phyloP scores from a whole-genome alignment of 2,113 vertebrate genomes.

The Corythornis madagascariensis region DNA sequence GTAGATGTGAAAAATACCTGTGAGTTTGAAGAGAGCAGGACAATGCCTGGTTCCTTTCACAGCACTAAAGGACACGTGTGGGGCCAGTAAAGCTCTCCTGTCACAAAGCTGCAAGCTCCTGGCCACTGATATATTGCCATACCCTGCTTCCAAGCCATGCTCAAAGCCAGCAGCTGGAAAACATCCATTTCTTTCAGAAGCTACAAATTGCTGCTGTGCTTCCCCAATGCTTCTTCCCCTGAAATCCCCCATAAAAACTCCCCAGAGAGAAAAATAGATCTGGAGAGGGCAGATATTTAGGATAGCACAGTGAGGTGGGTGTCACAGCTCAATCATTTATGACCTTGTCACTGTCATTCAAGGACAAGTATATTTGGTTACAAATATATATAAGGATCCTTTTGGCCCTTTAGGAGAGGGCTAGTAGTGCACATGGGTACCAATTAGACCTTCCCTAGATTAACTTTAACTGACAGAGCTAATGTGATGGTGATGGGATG shows the following conservation, averaged over 20 bases:
- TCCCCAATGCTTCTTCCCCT: not conserved
- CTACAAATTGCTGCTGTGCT: not conserved
- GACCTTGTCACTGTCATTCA: not conserved
- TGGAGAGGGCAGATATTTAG: not conserved
- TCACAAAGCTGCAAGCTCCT: not conserved
- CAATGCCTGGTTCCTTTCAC: not conserved
- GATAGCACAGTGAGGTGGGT: not conserved
- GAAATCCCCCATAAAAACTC: not conserved
- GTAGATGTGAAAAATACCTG: not conserved
- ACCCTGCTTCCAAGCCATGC: not conserved
- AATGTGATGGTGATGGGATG: not conserved
- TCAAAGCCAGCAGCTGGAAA: not conserved
- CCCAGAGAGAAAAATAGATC: not conserved
- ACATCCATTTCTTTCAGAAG: not conserved
- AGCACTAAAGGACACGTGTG: no score
- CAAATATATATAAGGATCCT: not conserved
- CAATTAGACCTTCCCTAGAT: not conserved
- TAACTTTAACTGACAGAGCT: not conserved
- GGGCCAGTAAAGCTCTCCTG: not conserved
- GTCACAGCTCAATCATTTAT: not conserved
- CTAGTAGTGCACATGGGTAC: not conserved
- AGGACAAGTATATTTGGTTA: not conserved
- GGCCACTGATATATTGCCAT: not conserved
- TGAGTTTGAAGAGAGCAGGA: not conserved
- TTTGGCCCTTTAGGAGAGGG: not conserved